Evolutionary conservation across 92 coral and sea anemone genomes (phyloP).

Genomic region (Bergia sp.): DNA sequence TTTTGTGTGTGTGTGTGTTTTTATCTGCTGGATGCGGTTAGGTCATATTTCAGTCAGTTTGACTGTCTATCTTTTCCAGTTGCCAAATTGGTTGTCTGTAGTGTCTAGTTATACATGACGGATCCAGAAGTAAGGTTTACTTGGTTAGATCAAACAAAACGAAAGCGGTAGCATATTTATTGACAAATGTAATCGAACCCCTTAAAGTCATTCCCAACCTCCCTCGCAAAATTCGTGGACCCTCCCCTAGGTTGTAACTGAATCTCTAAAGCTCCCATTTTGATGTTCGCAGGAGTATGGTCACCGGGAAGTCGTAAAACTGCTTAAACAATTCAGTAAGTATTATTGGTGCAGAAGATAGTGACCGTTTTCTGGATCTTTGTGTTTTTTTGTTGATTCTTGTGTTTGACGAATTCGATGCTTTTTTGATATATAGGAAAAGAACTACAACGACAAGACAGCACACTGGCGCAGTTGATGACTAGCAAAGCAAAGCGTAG

Average conservation of each 20-base stretch:
- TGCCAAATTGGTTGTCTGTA: too few relatives aligned
- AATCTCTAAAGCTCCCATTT: background rate
- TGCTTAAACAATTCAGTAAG: slow-evolving; percentile 90
- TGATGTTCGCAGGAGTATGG: slow-evolving; percentile 77
- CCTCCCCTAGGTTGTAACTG: background rate
- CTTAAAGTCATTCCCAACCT: too few relatives aligned
- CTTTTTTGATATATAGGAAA: slow-evolving; percentile 57
- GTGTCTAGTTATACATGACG: too few relatives aligned
- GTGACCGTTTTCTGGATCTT: background rate
- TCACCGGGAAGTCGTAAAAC: slow-evolving; percentile 77
- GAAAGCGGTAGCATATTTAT: too few relatives aligned
- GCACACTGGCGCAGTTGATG: slow-evolving; percentile 94
- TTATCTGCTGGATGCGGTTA: too few relatives aligned
- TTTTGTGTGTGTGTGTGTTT: too few relatives aligned
- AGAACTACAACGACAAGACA: slow-evolving; percentile 88
- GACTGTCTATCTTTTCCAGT: too few relatives aligned
- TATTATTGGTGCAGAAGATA: background rate
- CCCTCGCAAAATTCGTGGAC: too few relatives aligned
- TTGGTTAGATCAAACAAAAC: too few relatives aligned
- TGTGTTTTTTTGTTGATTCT: background rate
- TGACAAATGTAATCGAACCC: too few relatives aligned
- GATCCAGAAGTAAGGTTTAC: too few relatives aligned
- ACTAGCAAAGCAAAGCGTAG: slow-evolving; percentile 79
- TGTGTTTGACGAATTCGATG: background rate
- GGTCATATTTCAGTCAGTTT: too few relatives aligned